Conservation (phyloP, 2,888 invertebrate species). For the Erannis defoliaria region DNA sequence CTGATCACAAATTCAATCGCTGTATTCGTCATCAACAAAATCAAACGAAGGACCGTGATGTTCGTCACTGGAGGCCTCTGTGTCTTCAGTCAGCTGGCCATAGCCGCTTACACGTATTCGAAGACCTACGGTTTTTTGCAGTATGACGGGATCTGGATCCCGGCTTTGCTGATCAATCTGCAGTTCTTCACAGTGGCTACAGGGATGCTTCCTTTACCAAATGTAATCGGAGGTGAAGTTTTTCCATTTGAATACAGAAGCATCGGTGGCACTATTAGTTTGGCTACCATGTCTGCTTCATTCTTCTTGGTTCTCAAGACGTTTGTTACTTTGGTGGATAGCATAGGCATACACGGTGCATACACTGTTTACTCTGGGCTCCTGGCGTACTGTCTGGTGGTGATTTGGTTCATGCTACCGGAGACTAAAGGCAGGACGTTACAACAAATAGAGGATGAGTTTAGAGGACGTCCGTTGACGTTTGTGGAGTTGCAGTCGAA, state of each 20-base stretch:
- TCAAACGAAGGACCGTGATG: constrained; percentile 87
- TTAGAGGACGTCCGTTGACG: constrained; percentile 66
- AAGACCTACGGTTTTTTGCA: constrained; percentile 53
- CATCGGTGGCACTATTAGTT: constrained; percentile 87
- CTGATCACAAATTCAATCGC: constrained; percentile 86
- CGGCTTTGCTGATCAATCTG: constrained; percentile 78
- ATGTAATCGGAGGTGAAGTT: constrained; percentile 90
- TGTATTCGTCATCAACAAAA: constrained; percentile 86
- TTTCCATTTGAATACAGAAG: constrained; percentile 88
- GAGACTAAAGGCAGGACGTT: constrained; percentile 89
- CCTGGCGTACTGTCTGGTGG: constrained; percentile 79
- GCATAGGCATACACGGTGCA: constrained; percentile 83
- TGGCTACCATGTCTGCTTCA: constrained; percentile 84
- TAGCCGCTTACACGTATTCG: constrained; percentile 76
- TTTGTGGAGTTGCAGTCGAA: constrained; percentile 60
- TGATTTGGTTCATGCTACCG: constrained; percentile 86
- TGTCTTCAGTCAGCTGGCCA: constrained; percentile 80
- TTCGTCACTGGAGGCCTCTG: constrained; percentile 87
- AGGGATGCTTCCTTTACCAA: constrained; percentile 88
- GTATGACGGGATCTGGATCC: constrained; percentile 72
- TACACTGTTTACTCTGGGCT: constrained; percentile 85
- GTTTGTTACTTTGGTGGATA: constrained; percentile 81
- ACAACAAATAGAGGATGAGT: constrained; percentile 88
- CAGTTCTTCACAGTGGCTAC: constrained; percentile 85
- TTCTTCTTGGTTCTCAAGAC: constrained; percentile 88